Conservation (phyloP, 2,113 vertebrate species). For the Lagopus leucura region DNA sequence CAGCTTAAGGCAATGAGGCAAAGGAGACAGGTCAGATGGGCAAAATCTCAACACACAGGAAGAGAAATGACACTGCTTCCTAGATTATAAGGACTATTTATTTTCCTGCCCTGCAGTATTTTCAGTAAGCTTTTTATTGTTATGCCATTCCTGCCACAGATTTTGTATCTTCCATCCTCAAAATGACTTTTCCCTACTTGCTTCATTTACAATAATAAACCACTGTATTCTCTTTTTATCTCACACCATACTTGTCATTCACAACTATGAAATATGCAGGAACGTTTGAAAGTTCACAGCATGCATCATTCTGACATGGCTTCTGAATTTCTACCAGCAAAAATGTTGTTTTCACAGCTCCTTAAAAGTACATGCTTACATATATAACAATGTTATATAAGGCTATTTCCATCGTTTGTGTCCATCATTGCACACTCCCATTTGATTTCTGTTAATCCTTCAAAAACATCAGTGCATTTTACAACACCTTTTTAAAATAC, state of each 20-base stretch:
- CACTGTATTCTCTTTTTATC: not conserved
- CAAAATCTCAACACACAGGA: rapidly evolving
- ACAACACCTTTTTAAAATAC: not conserved
- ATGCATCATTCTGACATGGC: not conserved
- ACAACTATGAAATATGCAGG: not conserved
- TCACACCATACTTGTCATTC: not conserved
- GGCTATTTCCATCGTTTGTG: not conserved
- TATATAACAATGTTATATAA: not conserved
- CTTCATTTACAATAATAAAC: not conserved
- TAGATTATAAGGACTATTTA: not conserved
- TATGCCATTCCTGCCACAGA: not conserved
- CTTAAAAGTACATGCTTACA: not conserved
- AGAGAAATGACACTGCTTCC: too few species aligned
- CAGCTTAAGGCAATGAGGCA: rapidly evolving
- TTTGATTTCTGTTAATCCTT: not conserved
- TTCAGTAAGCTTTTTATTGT: not conserved
- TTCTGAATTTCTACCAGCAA: not conserved
- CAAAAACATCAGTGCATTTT: not conserved
- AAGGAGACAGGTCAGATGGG: not conserved
- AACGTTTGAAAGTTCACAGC: not conserved
- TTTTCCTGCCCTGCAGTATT: not conserved
- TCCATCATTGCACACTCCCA: rapidly evolving
- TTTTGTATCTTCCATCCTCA: not conserved
- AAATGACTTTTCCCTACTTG: not conserved
- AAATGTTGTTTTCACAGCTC: not conserved